Conservation (phyloP, 1,140 invertebrate species). For the Nomia melanderi region DNA sequence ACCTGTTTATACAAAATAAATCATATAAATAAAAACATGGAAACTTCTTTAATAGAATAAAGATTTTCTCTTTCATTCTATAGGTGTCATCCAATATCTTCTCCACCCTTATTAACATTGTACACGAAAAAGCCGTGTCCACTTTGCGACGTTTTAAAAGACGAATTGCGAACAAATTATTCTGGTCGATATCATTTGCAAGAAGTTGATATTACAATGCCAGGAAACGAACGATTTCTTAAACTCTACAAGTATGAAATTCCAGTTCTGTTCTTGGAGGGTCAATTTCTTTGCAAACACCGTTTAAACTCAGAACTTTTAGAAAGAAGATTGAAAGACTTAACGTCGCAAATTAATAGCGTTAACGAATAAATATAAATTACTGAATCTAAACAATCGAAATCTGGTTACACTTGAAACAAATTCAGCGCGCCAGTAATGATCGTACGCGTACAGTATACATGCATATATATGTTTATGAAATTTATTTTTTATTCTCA, state of each 20-base stretch:
- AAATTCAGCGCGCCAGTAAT: too few relatives aligned
- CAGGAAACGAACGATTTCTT: constrained; percentile 87
- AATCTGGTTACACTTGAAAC: too few relatives aligned
- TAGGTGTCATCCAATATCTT: constrained; percentile 69
- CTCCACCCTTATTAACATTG: constrained; percentile 85
- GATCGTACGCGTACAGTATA: too few relatives aligned
- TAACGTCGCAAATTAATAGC: constrained; percentile 35
- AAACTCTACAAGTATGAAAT: constrained; percentile 92
- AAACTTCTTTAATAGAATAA: constrained; percentile 8
- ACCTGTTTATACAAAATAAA: constrained; percentile 36
- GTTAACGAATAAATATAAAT: background rate
- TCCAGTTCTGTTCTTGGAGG: constrained; percentile 92
- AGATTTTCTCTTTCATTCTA: constrained; percentile 48
- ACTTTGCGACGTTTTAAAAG: constrained; percentile 90
- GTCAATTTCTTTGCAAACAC: constrained; percentile 92
- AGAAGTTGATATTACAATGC: constrained; percentile 88
- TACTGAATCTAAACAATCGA: background rate
- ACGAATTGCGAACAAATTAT: constrained; percentile 84
- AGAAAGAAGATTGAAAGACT: constrained; percentile 76
- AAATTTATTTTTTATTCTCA: too few relatives aligned
- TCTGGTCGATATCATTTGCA: constrained; percentile 83
- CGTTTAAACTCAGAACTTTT: constrained; percentile 84
- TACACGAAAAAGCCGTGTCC: constrained; percentile 91
- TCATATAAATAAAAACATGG: background rate
- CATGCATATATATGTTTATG: background rate